These are phyloP conservation scores for Seriola dumerili DNA, from an alignment of 2,113 vertebrate genomes.

Conservation along the genomic window DNA sequence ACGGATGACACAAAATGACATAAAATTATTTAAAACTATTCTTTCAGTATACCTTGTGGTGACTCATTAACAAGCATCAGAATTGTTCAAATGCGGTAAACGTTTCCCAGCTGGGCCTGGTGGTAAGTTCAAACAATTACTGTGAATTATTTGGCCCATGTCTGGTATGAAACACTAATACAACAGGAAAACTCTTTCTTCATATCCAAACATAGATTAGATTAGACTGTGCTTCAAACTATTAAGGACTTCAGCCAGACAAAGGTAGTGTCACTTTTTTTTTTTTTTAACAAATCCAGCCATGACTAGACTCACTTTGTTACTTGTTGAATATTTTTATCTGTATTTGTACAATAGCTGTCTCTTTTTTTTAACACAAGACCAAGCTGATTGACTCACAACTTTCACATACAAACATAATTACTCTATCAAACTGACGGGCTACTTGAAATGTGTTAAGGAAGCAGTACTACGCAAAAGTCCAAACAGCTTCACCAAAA, in stretches of 20 bases:
- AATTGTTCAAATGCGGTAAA: slow-evolving; percentile 8
- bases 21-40: slow-evolving; percentile 7
- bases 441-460: slow-evolving; percentile 69
- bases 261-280: slow-evolving; percentile 40
- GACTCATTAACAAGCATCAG: slow-evolving; percentile 18
- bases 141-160: slow-evolving; percentile 19
- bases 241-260: slow-evolving; percentile 43
- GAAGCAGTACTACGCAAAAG: slow-evolving; percentile 69
- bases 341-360: slow-evolving; percentile 51
- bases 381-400: slow-evolving; percentile 71
- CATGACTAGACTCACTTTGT: slow-evolving; percentile 35
- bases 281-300: slow-evolving; percentile 27
- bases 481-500: slow-evolving; percentile 59
- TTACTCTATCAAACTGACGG: slow-evolving; percentile 74
- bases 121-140: not conserved
- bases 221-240: slow-evolving; percentile 51
- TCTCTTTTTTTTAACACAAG: slow-evolving; percentile 62
- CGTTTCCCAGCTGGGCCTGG: not conserved
- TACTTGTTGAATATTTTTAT: slow-evolving; percentile 50
- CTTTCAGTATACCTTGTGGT: not conserved
- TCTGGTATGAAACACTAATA: slow-evolving; percentile 51
- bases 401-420: slow-evolving; percentile 77
- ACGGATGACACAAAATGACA: slow-evolving; percentile 28
- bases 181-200: slow-evolving; percentile 39
- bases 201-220: slow-evolving; percentile 21